Conservation (phyloP, 2,113 vertebrate genomes). For the Lipotes vexillifer region DNA sequence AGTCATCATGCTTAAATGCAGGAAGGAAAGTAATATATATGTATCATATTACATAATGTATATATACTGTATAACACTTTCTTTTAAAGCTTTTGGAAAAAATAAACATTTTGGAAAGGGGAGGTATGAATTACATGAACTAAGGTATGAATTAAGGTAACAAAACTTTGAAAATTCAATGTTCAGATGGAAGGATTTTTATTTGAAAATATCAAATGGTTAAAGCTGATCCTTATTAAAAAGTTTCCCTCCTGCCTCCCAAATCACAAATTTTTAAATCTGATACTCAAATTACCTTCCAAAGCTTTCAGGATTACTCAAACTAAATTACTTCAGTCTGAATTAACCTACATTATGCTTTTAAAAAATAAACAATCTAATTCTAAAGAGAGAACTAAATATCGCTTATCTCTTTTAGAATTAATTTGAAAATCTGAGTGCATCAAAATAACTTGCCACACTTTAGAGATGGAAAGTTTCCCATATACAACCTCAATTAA, state of each 20-base stretch:
- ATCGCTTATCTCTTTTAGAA: not conserved
- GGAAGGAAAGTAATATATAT: not conserved
- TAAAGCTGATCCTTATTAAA: constrained; percentile 3
- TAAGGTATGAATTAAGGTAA: not conserved
- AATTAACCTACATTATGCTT: not conserved
- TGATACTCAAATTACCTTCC: not conserved
- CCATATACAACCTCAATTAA: not conserved
- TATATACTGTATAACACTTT: not conserved
- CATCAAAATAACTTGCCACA: not conserved
- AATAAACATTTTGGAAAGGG: not conserved
- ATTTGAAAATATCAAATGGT: not conserved
- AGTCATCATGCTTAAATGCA: not conserved
- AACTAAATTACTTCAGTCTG: not conserved
- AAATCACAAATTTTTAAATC: constrained; percentile 18
- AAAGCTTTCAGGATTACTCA: constrained; percentile 29
- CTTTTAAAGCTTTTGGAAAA: not conserved
- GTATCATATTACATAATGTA: not conserved
- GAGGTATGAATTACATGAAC: not conserved
- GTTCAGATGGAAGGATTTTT: not conserved
- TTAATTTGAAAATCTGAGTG: not conserved
- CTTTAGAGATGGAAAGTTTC: not conserved
- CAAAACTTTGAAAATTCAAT: not conserved
- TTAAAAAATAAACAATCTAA: not conserved
- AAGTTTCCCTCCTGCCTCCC: not conserved
- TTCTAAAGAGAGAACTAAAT: not conserved